Conservation (phyloP, 2,797 vertebrate genomes). For the Danio choprae region DNA sequence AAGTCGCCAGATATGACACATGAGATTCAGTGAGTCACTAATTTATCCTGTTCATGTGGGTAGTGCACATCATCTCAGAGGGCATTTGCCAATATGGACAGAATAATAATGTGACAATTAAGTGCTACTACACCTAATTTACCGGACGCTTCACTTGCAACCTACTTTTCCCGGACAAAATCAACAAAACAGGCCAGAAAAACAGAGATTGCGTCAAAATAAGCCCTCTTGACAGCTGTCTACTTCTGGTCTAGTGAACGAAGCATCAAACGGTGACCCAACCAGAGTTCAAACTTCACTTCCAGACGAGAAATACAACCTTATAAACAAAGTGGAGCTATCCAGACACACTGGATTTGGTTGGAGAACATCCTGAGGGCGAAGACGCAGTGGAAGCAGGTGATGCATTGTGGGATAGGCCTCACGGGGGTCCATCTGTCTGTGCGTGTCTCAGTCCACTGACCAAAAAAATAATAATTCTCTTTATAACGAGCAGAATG, state of each 20-base stretch:
- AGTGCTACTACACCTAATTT: conserved; percentile 58
- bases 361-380: conserved; percentile 35
- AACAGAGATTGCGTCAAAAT: conserved; percentile 42
- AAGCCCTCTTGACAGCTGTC: conserved; percentile 30
- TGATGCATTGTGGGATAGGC: conserved; percentile 54
- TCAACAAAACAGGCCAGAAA: conserved; percentile 42
- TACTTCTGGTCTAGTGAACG: conserved; percentile 20
- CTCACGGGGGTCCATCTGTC: conserved; percentile 53
- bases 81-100: conserved; percentile 58
- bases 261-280: conserved; percentile 21
- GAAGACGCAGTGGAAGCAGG: conserved; percentile 35
- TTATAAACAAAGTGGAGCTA: conserved; percentile 17
- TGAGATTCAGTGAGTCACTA: conserved; percentile 50
- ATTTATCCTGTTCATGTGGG: conserved; percentile 55
- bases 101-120: conserved; percentile 58
- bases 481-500: conserved; percentile 14
- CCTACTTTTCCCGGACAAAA: conserved; percentile 54
- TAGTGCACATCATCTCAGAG: conserved; percentile 54
- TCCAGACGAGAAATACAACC: background rate
- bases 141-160: conserved; percentile 44
- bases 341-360: conserved; percentile 28
- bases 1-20: conserved; percentile 40
- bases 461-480: conserved; percentile 29
- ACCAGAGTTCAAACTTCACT: conserved; percentile 18
- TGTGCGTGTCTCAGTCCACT: conserved; percentile 31